These are phyloP conservation scores for Epirrita christyi DNA, from an alignment of 2,888 invertebrate species.

Conservation along the genomic window DNA sequence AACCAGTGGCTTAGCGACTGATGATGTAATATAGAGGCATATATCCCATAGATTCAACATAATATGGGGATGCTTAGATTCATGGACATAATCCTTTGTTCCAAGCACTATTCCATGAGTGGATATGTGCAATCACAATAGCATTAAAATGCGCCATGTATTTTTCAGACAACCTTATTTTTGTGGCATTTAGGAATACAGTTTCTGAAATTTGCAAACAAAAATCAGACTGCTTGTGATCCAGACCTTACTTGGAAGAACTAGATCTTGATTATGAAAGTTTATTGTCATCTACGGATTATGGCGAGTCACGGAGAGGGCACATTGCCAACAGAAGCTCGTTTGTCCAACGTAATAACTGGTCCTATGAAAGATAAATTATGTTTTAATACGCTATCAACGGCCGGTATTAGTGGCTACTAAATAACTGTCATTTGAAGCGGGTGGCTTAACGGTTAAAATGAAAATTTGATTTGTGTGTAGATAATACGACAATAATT, in stretches of 20 bases:
- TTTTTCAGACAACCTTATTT: too few species aligned
- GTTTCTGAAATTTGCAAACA: background rate
- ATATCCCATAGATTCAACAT: too few species aligned
- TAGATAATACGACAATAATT: too few species aligned
- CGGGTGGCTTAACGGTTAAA: background rate
- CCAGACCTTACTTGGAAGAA: constrained; percentile 5
- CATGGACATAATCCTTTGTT: too few species aligned
- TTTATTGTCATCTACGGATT: constrained; percentile 30
- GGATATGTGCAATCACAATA: too few species aligned
- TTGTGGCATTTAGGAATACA: too few species aligned
- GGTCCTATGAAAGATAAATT: constrained; percentile 24
- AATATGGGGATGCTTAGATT: too few species aligned
- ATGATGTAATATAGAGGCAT: too few species aligned
- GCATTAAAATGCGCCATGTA: too few species aligned
- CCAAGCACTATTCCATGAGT: too few species aligned
- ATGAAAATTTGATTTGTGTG: background rate
- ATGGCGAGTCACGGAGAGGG: constrained; percentile 21
- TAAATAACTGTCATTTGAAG: constrained; percentile 13
- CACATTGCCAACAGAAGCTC: constrained; percentile 29
- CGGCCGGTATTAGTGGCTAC: constrained; percentile 12
- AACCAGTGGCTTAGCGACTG: too few species aligned
- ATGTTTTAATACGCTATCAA: constrained; percentile 31
- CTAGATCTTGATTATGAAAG: constrained; percentile 25
- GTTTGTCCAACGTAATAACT: constrained; percentile 27
- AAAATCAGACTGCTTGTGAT: constrained; percentile 8